Evolutionary conservation across 2,113 vertebrate genomes (phyloP), one percentile per base, ranked within the genome.

Genomic region (Phylloscopus trochilus): DNA sequence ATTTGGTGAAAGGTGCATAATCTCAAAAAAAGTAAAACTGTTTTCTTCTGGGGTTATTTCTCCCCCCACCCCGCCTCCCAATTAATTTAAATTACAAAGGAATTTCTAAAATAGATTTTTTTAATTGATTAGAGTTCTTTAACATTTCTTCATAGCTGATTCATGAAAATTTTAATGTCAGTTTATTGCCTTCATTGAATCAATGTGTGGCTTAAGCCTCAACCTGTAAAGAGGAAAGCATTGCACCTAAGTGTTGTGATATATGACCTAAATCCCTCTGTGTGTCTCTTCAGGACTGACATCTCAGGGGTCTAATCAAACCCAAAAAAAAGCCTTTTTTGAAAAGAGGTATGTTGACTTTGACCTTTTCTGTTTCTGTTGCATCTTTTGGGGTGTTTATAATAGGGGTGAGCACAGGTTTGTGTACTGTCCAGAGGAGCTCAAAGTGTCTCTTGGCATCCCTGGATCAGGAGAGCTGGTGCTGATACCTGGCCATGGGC

Each of bases 1-100:
- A 60, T 95, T 95, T 93, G 92, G 75, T 89, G 92, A 94, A 96
- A 97, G 86, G 83, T 70, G 19, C 15, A 13, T 85, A 63, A 89
- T 92, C 87, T 93, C 94, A 82, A 84, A 95, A 91, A 55, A 92
- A 70, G 51, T 46, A 85, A 80, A 94, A 73, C 56, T 55, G 4
- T 53, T 94, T 70, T 67, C 76, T 90, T 88, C 84, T 92, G 60
- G 44, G 64, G 27, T 53, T 91, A 69, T 43, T 60, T 21, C 7
- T 31, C 7, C 14, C 9, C 6, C 6, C 1, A 18, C 10, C 28
- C 55, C 0, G 1, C 56, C 43, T 83, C 46, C 33, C 52, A n/a
- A 4, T 78, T 52, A 52, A 90, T 92, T 55, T 60, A 81, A 92
- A 87, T 87, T 69, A 63, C 33, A 78, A 86, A 83, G 43, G 35